Conservation (phyloP, 1,140 invertebrate species). For the Bombus cullumanus region DNA sequence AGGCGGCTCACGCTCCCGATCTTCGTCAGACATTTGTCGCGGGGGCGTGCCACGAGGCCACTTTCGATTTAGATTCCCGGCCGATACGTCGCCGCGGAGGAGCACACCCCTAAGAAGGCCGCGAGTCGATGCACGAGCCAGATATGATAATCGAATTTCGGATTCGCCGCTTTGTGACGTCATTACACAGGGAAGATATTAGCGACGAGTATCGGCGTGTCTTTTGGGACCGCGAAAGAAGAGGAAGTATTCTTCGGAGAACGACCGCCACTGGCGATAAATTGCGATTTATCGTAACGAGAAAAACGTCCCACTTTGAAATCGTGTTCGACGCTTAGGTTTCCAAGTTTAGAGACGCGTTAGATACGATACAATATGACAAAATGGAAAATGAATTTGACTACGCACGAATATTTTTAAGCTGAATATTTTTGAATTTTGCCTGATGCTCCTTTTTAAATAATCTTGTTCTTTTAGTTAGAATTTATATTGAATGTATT, state of each 20-base stretch:
- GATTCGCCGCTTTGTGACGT: slow-evolving; percentile 43
- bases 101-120: slow-evolving; percentile 23
- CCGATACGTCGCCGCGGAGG: slow-evolving; percentile 46
- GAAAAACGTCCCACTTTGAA: neutral
- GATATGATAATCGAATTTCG: slow-evolving; percentile 66
- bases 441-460: too few relatives aligned
- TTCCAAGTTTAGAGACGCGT: neutral
- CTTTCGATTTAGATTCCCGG: slow-evolving; percentile 65
- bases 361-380: too few relatives aligned
- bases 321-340: neutral
- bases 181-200: slow-evolving; percentile 35
- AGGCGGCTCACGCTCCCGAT: slow-evolving; percentile 39
- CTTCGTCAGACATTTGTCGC: slow-evolving; percentile 60
- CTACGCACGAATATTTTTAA: too few relatives aligned
- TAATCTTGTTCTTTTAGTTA: too few relatives aligned
- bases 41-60: slow-evolving; percentile 33
- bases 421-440: too few relatives aligned
- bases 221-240: neutral
- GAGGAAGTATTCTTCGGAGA: neutral
- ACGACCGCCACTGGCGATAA: neutral
- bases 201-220: neutral
- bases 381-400: too few relatives aligned
- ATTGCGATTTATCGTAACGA: neutral
- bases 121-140: slow-evolving; percentile 50
- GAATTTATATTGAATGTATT: too few relatives aligned